Percentiles rank a stretch among this genome's conserved stretches.
Evolutionary conservation across 2,797 vertebrate genomes (phyloP).

Genomic region (Paramormyrops hopkinsi): DNA sequence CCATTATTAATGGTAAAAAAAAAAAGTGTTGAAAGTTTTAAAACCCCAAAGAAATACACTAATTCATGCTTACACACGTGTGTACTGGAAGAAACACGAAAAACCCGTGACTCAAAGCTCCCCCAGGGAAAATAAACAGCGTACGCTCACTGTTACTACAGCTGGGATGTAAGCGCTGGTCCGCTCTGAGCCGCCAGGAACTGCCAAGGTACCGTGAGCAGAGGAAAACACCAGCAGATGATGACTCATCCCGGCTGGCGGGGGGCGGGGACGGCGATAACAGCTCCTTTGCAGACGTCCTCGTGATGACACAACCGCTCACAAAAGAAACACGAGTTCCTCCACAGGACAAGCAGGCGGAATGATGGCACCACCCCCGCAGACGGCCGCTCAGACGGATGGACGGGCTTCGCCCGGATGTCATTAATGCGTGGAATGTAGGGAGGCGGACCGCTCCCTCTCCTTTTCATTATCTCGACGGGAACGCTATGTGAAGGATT

Average conservation of each 20-base stretch:
- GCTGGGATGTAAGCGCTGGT: background rate
- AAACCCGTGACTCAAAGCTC: background rate
- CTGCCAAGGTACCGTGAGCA: background rate
- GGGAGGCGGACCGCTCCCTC: conserved; percentile 6
- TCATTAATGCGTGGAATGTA: conserved; percentile 21
- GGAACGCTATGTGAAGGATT: conserved; percentile 25
- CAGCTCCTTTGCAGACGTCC: background rate
- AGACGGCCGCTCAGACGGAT: background rate
- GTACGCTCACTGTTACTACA: background rate
- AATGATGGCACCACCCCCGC: background rate
- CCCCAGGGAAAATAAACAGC: background rate
- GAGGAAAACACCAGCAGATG: background rate
- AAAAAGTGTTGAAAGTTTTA: background rate
- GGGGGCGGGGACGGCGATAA: background rate
- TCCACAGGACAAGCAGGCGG: background rate
- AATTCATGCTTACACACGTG: background rate
- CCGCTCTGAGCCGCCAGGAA: background rate
- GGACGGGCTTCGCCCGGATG: background rate
- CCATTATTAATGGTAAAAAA: background rate
- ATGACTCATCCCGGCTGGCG: background rate
- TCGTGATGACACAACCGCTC: background rate
- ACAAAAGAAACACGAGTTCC: conserved; percentile 13
- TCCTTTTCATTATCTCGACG: conserved; percentile 16
- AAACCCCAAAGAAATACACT: background rate
- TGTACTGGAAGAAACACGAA: background rate